Base-by-base conservation (phyloP, 2,888 invertebrate genomes). In the Leptopilina drosophilae region DNA sequence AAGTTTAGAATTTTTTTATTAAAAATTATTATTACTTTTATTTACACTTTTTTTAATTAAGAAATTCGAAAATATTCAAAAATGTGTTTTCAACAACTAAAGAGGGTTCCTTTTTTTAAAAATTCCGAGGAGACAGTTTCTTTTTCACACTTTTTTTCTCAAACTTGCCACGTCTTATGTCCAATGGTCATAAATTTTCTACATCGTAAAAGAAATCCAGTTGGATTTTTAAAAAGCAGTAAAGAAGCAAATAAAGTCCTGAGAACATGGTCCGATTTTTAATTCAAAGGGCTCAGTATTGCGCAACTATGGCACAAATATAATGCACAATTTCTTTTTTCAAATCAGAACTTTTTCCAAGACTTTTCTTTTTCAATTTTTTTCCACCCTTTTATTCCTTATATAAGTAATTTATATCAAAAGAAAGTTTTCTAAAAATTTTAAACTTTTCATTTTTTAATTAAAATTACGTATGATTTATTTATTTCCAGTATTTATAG, bases 181-280 rank as follows among this genome's bases (percentile, higher is more conserved):
- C 15, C 62, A 3, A 20, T 9, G 9, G 62, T 20, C 62, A n/a
- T 62, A 62, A 62, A 62, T 62, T 62, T 62, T 62, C 62, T 62
- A n/a, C 62, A 7, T 62, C 62, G 62, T 62, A 62, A 62, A 62
- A 62, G 62, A 62, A 62, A 62, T 62, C 62, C 62, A 20, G 62
- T 20, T 62, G 62, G 62, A 62, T 62, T 62, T 62, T 62, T 62
- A 20, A 15, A 15, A 62, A 9, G 15, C n/a, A 15, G 62, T 62
- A 15, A 15, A 62, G 62, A 62, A 62, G 5, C 62, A 20, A 62
- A 62, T 62, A 62, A 62, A 62, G 20, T 62, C 26, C 66, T 15
- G 33, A 11, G 26, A 66, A 66, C 42, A 66, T 42, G 46, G 66
- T 26, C 66, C 40, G 14, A 33, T 33, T 46, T 66, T 46, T 66